Evolutionary conservation across 2,888 invertebrate species (phyloP).

Genomic region (Polyploca ridens): DNA sequence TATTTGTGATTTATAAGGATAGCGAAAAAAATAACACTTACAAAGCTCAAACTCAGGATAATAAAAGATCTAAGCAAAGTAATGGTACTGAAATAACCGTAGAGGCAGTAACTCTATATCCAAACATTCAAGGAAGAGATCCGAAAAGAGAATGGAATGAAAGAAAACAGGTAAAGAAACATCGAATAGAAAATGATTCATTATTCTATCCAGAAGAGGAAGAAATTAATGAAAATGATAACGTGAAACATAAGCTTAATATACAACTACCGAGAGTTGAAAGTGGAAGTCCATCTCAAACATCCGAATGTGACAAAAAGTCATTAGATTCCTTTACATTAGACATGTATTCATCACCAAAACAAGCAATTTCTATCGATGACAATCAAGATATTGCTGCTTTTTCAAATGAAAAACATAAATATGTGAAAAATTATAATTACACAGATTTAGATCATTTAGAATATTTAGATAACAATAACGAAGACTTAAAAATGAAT

Average conservation of each 20-base stretch:
- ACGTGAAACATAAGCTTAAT: conserved; percentile 50
- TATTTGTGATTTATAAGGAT: conserved; percentile 66
- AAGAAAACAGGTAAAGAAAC: conserved; percentile 16
- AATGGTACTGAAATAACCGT: conserved; percentile 37
- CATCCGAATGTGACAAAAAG: conserved; percentile 52
- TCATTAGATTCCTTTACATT: conserved; percentile 53
- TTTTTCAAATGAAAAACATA: conserved; percentile 34
- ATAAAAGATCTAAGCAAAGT: conserved; percentile 30
- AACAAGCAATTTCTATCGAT: conserved; percentile 30
- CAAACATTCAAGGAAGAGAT: conserved; percentile 21
- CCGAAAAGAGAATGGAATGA: conserved; percentile 16
- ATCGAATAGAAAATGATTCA: conserved; percentile 20
- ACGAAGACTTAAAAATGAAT: background rate
- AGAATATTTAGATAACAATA: conserved; percentile 20
- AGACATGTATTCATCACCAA: conserved; percentile 40
- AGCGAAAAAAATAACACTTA: conserved; percentile 45
- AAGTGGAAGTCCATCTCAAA: conserved; percentile 43
- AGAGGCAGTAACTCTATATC: conserved; percentile 30
- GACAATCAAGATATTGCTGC: conserved; percentile 30
- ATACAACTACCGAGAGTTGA: conserved; percentile 57
- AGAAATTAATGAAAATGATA: conserved; percentile 42
- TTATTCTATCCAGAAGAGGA: conserved; percentile 29
- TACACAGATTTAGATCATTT: conserved; percentile 20
- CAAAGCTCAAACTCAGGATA: conserved; percentile 27
- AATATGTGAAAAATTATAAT: conserved; percentile 24